Conservation (phyloP, 1,140 invertebrate genomes). For the Meloidogyne floridensis region DNA sequence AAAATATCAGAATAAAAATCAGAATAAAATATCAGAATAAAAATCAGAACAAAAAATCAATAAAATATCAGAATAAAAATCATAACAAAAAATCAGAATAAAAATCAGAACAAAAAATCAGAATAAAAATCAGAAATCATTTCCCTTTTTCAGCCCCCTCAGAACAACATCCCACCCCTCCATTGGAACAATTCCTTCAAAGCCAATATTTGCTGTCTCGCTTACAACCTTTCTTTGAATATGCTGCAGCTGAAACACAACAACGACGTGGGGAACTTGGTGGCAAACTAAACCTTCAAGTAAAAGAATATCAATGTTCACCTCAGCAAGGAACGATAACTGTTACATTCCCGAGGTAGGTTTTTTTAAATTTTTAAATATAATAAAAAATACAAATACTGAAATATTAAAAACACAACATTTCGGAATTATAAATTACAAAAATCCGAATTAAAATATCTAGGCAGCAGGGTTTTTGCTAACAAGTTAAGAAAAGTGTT, state of each 20-base stretch:
- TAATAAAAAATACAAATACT: neutral
- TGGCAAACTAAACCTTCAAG: constrained; percentile 18
- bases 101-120: neutral
- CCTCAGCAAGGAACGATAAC: constrained; percentile 9
- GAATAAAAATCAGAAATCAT: too few relatives aligned
- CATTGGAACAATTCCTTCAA: constrained; percentile 12
- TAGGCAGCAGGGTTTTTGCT: too few relatives aligned
- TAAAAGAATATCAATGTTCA: constrained; percentile 1
- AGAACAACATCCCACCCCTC: neutral
- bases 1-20: too few relatives aligned
- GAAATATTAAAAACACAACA: too few relatives aligned
- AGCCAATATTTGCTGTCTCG: neutral
- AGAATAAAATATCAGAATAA: too few relatives aligned
- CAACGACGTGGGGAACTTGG: neutral
- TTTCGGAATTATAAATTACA: too few relatives aligned
- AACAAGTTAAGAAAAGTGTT: too few relatives aligned
- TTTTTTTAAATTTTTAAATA: neutral
- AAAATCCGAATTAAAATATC: too few relatives aligned
- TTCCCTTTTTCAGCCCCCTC: too few relatives aligned
- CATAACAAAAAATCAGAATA: too few relatives aligned
- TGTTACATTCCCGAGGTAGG: constrained; percentile 11
- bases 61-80: too few relatives aligned
- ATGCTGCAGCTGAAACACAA: constrained; percentile 3
- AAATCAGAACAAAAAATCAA: too few relatives aligned
- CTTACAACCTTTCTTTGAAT: constrained; percentile 18